Base-by-base conservation (phyloP, 2,113 vertebrate species). In the Setophaga kirtlandii region DNA sequence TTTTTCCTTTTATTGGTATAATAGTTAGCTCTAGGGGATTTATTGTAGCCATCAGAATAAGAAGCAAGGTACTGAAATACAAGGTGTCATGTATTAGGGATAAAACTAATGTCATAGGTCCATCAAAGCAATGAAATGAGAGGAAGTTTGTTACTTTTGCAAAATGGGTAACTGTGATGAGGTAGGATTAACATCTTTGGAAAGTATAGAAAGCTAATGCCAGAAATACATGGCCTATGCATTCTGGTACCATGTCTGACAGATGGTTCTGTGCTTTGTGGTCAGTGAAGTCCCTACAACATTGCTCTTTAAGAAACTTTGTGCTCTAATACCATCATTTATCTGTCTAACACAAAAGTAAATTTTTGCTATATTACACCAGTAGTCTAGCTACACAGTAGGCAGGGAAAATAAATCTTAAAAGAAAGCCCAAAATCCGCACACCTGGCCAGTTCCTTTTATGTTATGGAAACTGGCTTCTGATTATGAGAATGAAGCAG, bases 151-250 rank as follows among this genome's bases (percentile, higher is more conserved):
- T 65, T 68, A 17, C 10, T 84, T 18, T 18, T 65, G 31, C 19
- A 81, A 33, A 87, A 85, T 12, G 18, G 14, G 14, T 82, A 75
- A 68, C n/a, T 74, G 37, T 52, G 7, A 18, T 77, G 10, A 82
- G 5, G 6, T 30, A 47, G n/a, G 9, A 62, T 88, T 73, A 74
- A 31, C 6, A 28, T 56, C 9, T 74, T 75, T 33, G 37, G 13
- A 71, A 81, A 81, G 31, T 60, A 23, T 19, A n/a, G 59, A 69
- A 81, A 71, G 33, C 16, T 87, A 19, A 12, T 73, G 55, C 39
- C 24, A 78, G 68, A 68, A 69, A 81, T 7, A 28, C 0, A 1
- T 0, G 13, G 28, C 22, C 19, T 56, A 1, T 62, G 15, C 4
- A 8, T 70, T 42, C 50, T 86, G 17, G 13, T 63, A 42, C 27